Conservation (phyloP, 2,797 vertebrate species). For the Pampus argenteus region DNA sequence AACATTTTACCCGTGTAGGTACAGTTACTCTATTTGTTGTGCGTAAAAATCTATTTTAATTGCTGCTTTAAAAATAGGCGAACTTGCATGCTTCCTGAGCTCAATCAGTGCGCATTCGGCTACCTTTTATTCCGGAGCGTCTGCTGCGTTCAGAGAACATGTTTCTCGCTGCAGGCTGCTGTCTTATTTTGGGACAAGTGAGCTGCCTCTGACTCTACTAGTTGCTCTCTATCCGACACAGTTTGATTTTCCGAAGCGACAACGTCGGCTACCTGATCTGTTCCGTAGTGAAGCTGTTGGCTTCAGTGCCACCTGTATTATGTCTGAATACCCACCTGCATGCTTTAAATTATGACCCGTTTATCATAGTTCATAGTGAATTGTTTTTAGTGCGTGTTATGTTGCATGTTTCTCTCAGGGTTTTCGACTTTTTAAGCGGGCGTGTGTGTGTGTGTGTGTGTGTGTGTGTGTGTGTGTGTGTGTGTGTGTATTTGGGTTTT, state of each 20-base stretch:
- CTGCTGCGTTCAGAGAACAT: slow-evolving; percentile 16
- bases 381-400: neutral
- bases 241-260: slow-evolving; percentile 41
- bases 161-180: slow-evolving; percentile 46
- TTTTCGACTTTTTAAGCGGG: slow-evolving; percentile 28
- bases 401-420: slow-evolving; percentile 13
- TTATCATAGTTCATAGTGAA: neutral
- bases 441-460: neutral
- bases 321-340: neutral
- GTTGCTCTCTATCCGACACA: slow-evolving; percentile 60
- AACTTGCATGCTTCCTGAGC: slow-evolving; percentile 11
- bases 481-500: neutral
- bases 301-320: neutral
- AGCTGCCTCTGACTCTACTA: slow-evolving; percentile 59
- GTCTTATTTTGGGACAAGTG: slow-evolving; percentile 47
- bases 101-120: slow-evolving; percentile 4
- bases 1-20: slow-evolving; percentile 21
- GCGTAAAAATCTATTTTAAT: slow-evolving; percentile 36
- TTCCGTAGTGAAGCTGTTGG: slow-evolving; percentile 1
- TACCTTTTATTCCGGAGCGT: slow-evolving; percentile 20
- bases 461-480: neutral
- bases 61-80: neutral
- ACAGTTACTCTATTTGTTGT: slow-evolving; percentile 15
- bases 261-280: slow-evolving; percentile 22
- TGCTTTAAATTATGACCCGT: neutral